phyloP scores from a whole-genome alignment of 2,113 vertebrate species.

The Okapia johnstoni region DNA sequence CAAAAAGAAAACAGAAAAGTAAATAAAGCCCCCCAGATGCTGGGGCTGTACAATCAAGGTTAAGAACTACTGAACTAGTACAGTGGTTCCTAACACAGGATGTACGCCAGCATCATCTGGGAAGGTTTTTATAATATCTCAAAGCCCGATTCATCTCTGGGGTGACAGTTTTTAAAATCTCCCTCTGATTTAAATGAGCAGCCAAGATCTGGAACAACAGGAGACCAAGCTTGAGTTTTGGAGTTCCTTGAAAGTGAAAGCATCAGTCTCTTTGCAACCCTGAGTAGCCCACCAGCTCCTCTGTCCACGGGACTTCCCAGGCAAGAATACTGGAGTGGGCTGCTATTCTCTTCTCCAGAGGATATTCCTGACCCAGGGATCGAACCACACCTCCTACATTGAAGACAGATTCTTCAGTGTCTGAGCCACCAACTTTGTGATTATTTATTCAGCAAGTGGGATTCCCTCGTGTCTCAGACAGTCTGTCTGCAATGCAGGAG shows the following conservation, averaged over 20 bases:
- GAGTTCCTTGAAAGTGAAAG: background rate
- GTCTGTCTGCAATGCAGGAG: fast-evolving
- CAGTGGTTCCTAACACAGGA: background rate
- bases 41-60: background rate
- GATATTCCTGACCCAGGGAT: background rate
- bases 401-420: background rate
- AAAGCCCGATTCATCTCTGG: background rate
- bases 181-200: background rate
- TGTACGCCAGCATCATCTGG: background rate
- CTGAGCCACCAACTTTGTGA: background rate
- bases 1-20: background rate
- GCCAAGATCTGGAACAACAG: background rate
- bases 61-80: background rate
- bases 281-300: background rate
- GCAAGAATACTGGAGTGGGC: background rate
- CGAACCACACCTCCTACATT: background rate
- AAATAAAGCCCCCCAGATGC: background rate
- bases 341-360: background rate
- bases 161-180: background rate
- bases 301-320: background rate
- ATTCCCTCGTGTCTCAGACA: background rate
- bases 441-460: background rate
- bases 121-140: background rate
- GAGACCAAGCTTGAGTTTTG: background rate
- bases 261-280: background rate